Percentiles rank a stretch among this genome's conserved stretches.
Conservation (phyloP, 1,140 invertebrate species). For the Stratiolaelaps scimitus region DNA sequence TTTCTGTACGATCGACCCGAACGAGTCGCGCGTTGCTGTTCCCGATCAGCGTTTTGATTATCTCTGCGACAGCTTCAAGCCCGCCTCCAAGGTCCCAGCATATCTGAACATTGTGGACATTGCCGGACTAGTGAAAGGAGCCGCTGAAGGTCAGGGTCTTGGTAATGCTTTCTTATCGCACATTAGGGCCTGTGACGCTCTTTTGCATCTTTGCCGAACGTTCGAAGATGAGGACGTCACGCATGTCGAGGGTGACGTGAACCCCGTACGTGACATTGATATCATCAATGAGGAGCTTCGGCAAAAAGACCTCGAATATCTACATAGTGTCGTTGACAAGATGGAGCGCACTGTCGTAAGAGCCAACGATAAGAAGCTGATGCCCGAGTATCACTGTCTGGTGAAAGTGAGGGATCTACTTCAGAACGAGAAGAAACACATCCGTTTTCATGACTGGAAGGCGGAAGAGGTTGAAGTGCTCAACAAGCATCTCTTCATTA, state of each 20-base stretch:
- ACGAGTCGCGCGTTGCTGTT: constrained; percentile 98
- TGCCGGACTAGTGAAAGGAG: constrained; percentile 93
- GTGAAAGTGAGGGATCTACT: constrained; percentile 72
- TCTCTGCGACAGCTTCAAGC: constrained; percentile 85
- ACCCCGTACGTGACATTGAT: constrained; percentile 88
- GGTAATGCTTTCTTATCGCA: constrained; percentile 98
- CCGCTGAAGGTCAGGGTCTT: constrained; percentile 90
- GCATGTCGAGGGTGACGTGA: constrained; percentile 94
- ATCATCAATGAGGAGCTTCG: constrained; percentile 91
- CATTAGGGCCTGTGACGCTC: constrained; percentile 96
- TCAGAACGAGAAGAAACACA: constrained; percentile 77
- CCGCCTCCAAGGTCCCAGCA: constrained; percentile 89
- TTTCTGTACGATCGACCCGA: constrained; percentile 99
- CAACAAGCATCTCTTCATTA: constrained; percentile 92
- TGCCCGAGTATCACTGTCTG: constrained; percentile 82
- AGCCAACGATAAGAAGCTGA: constrained; percentile 86
- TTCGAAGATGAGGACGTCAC: constrained; percentile 97
- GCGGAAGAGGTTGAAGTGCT: constrained; percentile 90
- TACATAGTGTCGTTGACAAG: constrained; percentile 66
- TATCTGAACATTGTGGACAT: constrained; percentile 91
- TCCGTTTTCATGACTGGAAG: constrained; percentile 85
- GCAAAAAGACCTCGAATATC: constrained; percentile 80
- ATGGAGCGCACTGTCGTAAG: constrained; percentile 72
- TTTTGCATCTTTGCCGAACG: constrained; percentile 93
- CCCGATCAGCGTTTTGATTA: constrained; percentile 88